phyloP scores from a whole-genome alignment of 2,797 vertebrate species.

The Eulemur coronatus region DNA sequence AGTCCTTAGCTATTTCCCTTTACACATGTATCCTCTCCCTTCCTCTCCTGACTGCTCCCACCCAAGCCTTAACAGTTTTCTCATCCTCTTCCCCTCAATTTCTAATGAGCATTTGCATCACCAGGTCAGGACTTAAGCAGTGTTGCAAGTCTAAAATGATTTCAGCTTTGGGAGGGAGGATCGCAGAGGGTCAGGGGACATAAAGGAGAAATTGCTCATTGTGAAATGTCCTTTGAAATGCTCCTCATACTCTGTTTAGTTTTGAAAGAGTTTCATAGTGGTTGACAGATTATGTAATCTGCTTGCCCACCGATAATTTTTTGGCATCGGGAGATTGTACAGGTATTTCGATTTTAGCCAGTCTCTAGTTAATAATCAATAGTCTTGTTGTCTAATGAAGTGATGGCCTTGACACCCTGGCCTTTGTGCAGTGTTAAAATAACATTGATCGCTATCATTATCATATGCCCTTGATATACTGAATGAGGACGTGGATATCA shows the following conservation, averaged over 20 bases:
- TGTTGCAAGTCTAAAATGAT: background rate
- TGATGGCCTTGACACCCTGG: conserved; percentile 83
- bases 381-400: conserved; percentile 84
- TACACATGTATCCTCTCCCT: background rate
- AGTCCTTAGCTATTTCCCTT: background rate
- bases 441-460: conserved; percentile 87
- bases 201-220: background rate
- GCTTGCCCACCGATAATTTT: conserved; percentile 74
- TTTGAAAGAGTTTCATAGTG: conserved; percentile 50
- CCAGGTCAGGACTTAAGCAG: background rate
- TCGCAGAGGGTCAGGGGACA: background rate
- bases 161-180: background rate
- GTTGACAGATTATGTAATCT: conserved; percentile 80
- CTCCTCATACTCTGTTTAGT: background rate
- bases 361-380: conserved; percentile 88
- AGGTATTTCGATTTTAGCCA: conserved; percentile 80
- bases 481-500: conserved; percentile 81
- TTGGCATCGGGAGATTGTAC: conserved; percentile 68
- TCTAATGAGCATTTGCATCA: background rate
- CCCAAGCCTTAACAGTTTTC: background rate
- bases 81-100: background rate
- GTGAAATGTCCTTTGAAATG: background rate
- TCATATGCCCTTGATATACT: conserved; percentile 87
- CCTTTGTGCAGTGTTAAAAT: conserved; percentile 86
- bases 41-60: background rate